Evolutionary conservation across 2,113 vertebrate genomes (phyloP).

Genomic region (Hystrix brachyura): DNA sequence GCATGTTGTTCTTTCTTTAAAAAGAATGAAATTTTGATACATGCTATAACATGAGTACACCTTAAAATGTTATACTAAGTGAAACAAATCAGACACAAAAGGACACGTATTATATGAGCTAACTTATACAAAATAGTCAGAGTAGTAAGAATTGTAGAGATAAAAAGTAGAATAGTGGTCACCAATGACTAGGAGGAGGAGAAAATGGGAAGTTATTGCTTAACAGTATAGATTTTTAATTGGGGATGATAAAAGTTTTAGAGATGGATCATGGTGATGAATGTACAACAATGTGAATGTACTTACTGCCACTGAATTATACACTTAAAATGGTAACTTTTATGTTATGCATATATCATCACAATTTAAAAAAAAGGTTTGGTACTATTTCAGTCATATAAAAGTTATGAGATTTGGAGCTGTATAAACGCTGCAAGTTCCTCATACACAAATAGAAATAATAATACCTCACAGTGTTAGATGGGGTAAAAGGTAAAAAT

Average conservation of each 20-base stretch:
- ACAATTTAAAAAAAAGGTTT: background rate
- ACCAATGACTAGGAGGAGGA: background rate
- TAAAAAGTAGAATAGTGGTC: background rate
- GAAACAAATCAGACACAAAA: slow-evolving; percentile 32
- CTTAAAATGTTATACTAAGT: slow-evolving; percentile 11
- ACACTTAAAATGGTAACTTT: background rate
- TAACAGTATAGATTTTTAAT: background rate
- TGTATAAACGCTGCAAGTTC: background rate
- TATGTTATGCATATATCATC: background rate
- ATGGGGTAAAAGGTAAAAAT: background rate
- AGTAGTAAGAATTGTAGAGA: background rate
- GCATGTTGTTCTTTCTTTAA: background rate
- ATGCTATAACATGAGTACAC: background rate
- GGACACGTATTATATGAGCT: background rate
- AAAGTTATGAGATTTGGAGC: background rate
- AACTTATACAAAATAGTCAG: background rate
- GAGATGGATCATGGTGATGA: background rate
- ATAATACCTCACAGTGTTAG: background rate
- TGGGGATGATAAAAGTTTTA: background rate
- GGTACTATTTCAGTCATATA: background rate
- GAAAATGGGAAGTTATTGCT: background rate
- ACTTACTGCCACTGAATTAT: background rate
- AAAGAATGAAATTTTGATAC: background rate
- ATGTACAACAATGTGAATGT: background rate
- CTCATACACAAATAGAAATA: background rate